Evolutionary conservation across 2,797 vertebrate species (phyloP), one percentile per base, ranked within the genome.

Genomic region (Echeneis naucrates): DNA sequence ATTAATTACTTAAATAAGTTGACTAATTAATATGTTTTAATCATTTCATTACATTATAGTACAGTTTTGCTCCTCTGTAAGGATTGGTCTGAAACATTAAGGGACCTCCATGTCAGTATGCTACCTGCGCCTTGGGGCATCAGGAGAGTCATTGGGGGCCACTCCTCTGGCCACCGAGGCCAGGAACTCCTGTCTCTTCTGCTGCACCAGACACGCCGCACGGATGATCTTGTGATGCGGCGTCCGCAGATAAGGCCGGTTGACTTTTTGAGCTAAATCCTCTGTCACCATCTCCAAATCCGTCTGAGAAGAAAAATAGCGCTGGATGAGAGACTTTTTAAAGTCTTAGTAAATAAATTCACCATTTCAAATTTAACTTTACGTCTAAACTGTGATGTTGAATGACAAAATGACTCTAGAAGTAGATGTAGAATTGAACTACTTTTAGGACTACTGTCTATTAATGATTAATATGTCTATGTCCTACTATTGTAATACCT

Each of bases 261-360:
- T 99, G 35, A 99, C 98, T 91, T 99, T 99, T 88, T 99, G 98
- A 53, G 98, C 98, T 60, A 99, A 95, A 88, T 99, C 98, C 86
- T 99, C 98, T 6, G 97, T 99, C 80, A 99, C 98, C 96, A 99
- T 99, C 92, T 99, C 98, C 82, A 99, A 91, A 89, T 99, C 98
- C 56, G 98, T 99, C 98, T 99, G 90, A 68, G 72, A 51, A 65
- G 10, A 80, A 24, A 82, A 33, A 77, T 17, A 86, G 17, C 72
- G 21, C 12, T 59, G 54, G 35, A 21, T 71, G 21, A 68, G 40
- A 8, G 5, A 45, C 58, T 52, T n/a, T 50, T 58, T 24, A 30
- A 30, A 1, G 56, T 38, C 56, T 54, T 8, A 53, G 24, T 38
- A 38, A 10, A 35, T 55, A 37, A 42, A n/a, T n/a, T 9, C 14